Base-by-base conservation (phyloP, 1,140 invertebrate genomes). In the Arctopsyche grandis region DNA sequence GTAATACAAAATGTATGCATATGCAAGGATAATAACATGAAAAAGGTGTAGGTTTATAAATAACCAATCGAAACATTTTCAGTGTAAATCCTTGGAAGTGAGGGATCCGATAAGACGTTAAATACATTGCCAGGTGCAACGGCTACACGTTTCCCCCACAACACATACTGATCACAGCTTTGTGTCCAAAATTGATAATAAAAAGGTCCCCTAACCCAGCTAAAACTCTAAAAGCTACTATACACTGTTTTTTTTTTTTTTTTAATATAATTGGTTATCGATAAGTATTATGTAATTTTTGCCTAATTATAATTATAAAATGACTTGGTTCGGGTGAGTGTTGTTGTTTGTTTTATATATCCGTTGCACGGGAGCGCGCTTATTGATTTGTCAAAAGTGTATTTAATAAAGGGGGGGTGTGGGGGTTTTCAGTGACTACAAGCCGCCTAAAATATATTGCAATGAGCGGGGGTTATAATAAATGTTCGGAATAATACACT, bases 181-280 rank as follows among this genome's bases (percentile, higher is more conserved):
- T 69, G 63, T 66, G 80, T 78, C 43, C 43, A 48, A 78, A 78
- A 73, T 79, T 63, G 69, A 79, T 79, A 79, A 76, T 81, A 58
- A 79, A 77, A 70, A 77, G 80, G 80, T 82, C 80, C 80, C 80
- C 80, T 79, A 81, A 79, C 80, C 80, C 80, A 81, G 80, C 80
- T 81, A 81, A 81, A 77, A 46, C 24, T 81, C 80, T 81, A 79
- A 79, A 82, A 79, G 80, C 80, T 82, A 82, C 80, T 82, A 82
- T 82, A 82, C 80, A 82, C 70, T 77, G 80, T 79, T 76, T 69
- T 58, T 73, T 66, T 79, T 63, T 63, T 16, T 14, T 52, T 52
- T 52, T 52, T 52, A 46, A 79, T 76, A 79, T 80, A 74, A 76
- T 76, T 73, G 38, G 79, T 80, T 80, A 80, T 78, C 52, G 46